These are phyloP conservation scores for Ahaetulla prasina DNA, from an alignment of 2,113 vertebrate species.

Conservation along the genomic window DNA sequence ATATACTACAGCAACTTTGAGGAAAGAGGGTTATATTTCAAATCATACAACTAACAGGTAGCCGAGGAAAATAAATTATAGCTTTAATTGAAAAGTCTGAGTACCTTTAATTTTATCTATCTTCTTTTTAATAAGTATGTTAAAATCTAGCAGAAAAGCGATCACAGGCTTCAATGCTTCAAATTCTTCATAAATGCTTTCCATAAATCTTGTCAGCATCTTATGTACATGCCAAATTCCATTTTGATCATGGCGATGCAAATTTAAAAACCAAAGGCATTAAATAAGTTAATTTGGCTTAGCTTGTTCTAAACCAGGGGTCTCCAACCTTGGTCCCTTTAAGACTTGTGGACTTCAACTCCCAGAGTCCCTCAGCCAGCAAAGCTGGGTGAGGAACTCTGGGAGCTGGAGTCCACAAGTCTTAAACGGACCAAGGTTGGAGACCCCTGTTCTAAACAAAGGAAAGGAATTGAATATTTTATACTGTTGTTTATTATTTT, in stretches of 20 bases:
- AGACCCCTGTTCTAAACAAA: constrained; percentile 39
- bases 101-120: constrained; percentile 28
- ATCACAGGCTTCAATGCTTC: constrained; percentile 21
- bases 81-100: constrained; percentile 47
- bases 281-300: constrained; percentile 16
- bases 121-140: constrained; percentile 27
- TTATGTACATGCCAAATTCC: constrained; percentile 18
- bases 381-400: too few relatives aligned
- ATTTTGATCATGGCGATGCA: constrained; percentile 25
- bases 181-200: constrained; percentile 47
- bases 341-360: too few relatives aligned
- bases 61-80: background rate
- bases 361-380: too few relatives aligned
- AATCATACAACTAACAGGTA: constrained; percentile 39
- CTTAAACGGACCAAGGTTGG: too few relatives aligned
- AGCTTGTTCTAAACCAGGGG: constrained; percentile 34
- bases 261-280: constrained; percentile 49
- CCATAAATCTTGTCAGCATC: constrained; percentile 46
- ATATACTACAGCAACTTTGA: constrained; percentile 28
- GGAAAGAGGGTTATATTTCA: background rate
- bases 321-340: too few relatives aligned
- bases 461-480: constrained; percentile 16
- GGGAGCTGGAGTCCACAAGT: too few relatives aligned
- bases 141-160: constrained; percentile 19
- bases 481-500: background rate